Conservation (phyloP, 2,797 vertebrate genomes). For the Alauda arvensis region DNA sequence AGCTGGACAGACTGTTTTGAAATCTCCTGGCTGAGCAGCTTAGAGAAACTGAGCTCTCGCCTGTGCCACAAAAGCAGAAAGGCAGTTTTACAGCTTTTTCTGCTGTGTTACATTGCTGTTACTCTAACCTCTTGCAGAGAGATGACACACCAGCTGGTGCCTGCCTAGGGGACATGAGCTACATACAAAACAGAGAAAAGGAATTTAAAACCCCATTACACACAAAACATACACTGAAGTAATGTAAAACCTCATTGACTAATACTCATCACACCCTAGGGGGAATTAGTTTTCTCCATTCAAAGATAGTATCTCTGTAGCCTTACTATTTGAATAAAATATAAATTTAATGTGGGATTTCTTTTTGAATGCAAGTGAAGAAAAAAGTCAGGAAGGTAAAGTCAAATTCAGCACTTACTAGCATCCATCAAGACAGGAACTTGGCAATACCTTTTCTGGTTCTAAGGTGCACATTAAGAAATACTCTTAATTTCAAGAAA, state of each 20-base stretch:
- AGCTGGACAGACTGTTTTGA: not conserved
- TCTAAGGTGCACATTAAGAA: not conserved
- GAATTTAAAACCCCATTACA: constrained; percentile 4
- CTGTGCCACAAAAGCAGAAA: not conserved
- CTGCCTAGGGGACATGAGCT: not conserved
- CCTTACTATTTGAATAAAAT: not conserved
- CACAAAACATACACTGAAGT: not conserved
- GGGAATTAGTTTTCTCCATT: not conserved
- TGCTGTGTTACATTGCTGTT: not conserved
- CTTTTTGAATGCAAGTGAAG: not conserved
- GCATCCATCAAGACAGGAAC: not conserved
- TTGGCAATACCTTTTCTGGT: not conserved
- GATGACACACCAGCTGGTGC: not conserved
- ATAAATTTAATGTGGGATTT: not conserved
- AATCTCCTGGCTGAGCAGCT: not conserved
- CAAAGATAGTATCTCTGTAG: not conserved
- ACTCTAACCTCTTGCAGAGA: not conserved
- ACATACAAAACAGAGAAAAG: not conserved
- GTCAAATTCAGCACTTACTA: not conserved
- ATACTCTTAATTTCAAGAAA: not conserved
- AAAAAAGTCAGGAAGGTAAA: not conserved
- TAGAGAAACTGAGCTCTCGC: not conserved
- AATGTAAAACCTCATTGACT: constrained; percentile 2
- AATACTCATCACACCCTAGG: not conserved
- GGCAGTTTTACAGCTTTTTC: not conserved